phyloP scores from a whole-genome alignment of 2,113 vertebrate genomes.

The Sorex fumeus region DNA sequence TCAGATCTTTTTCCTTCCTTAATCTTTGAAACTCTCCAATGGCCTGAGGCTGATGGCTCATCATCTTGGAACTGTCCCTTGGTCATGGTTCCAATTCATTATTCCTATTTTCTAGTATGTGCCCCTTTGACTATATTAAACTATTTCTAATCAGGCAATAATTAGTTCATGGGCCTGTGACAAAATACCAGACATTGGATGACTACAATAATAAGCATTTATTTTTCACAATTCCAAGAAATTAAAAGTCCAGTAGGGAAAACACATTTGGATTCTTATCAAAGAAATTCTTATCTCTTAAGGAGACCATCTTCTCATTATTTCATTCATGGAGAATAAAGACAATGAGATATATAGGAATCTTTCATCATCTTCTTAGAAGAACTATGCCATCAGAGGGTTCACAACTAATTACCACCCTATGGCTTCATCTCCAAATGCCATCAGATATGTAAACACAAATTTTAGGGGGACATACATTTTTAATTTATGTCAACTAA shows the following conservation, averaged over 20 bases:
- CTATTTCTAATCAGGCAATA: background rate
- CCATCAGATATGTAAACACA: background rate
- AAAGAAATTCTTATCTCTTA: background rate
- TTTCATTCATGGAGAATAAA: background rate
- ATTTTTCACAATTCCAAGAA: background rate
- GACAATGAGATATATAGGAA: background rate
- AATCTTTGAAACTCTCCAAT: background rate
- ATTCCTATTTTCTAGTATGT: background rate
- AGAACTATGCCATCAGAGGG: background rate
- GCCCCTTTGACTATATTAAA: background rate
- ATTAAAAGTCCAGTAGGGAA: background rate
- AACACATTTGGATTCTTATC: background rate
- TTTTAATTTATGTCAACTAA: background rate
- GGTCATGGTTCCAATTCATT: background rate
- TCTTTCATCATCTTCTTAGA: background rate
- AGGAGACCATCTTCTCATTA: background rate
- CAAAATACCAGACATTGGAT: background rate
- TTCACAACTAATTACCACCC: background rate
- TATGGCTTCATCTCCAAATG: background rate
- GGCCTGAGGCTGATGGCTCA: background rate
- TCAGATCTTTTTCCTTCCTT: background rate
- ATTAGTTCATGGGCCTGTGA: background rate
- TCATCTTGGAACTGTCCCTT: background rate
- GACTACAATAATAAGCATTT: background rate
- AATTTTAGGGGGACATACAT: background rate